Evolutionary conservation across 1,140 invertebrate species (phyloP).

Genomic region (Cyrtorhinus lividipennis): DNA sequence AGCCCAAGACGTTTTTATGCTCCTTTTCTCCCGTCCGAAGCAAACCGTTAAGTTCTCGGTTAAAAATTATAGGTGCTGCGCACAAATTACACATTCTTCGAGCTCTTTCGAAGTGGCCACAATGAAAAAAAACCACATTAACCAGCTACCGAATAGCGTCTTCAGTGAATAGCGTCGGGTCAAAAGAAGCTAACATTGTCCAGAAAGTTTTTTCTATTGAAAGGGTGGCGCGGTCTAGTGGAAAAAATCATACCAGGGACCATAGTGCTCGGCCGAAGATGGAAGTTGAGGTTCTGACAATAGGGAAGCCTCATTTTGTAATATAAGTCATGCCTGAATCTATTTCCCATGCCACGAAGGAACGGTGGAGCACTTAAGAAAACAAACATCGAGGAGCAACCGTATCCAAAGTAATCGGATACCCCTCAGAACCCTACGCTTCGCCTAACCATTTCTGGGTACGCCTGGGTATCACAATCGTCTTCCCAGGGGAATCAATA

Average conservation of each 20-base stretch:
- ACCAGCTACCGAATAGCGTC: not conserved
- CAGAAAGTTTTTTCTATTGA: not conserved
- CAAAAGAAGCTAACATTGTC: not conserved
- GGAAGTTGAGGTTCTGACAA: not conserved
- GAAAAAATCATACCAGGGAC: not conserved
- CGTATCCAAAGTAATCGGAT: constrained; percentile 13
- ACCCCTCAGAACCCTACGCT: constrained; percentile 1
- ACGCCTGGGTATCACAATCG: not conserved
- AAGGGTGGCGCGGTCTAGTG: not conserved
- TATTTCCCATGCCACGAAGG: constrained; percentile 5
- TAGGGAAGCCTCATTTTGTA: not conserved
- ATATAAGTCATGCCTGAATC: constrained; percentile 9
- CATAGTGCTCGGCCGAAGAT: not conserved
- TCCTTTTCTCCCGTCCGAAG: too few relatives aligned
- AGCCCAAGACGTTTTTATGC: not conserved
- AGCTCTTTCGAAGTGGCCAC: not conserved
- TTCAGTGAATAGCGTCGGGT: not conserved
- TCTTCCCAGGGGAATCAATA: constrained; percentile 15
- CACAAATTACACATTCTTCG: not conserved
- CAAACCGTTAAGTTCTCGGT: constrained; percentile 1
- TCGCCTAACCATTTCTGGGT: not conserved
- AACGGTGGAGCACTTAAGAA: constrained; percentile 10
- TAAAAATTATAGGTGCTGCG: not conserved
- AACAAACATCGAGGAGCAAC: constrained; percentile 11
- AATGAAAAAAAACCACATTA: not conserved